These are phyloP conservation scores for Thunnus maccoyii DNA, from an alignment of 2,113 vertebrate species.

Conservation along the genomic window DNA sequence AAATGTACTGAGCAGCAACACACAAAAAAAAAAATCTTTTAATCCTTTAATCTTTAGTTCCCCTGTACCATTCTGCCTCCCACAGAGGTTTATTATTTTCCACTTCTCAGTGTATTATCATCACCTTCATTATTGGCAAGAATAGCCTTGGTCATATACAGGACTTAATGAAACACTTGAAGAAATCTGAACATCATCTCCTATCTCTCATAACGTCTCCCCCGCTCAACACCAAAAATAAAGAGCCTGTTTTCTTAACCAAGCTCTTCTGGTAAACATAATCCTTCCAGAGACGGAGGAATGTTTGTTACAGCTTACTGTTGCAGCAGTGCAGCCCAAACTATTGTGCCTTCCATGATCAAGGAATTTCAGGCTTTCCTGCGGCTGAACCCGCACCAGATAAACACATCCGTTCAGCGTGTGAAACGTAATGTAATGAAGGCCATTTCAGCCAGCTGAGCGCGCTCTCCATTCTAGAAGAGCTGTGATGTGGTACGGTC, in stretches of 20 bases:
- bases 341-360: not conserved
- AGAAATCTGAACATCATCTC: constrained; percentile 29
- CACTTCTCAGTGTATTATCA: constrained; percentile 35
- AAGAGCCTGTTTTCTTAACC: constrained; percentile 9
- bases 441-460: constrained; percentile 41
- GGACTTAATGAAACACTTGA: constrained; percentile 53
- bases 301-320: constrained; percentile 3
- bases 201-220: constrained; percentile 3
- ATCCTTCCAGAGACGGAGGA: constrained; percentile 6
- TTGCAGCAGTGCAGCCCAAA: not conserved
- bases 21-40: constrained; percentile 19
- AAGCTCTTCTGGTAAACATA: not conserved
- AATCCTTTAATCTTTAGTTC: constrained; percentile 50
- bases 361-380: constrained; percentile 6
- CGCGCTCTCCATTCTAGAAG: constrained; percentile 43
- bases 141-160: constrained; percentile 37
- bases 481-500: constrained; percentile 49
- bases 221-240: not conserved
- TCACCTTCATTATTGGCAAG: constrained; percentile 29
- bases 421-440: constrained; percentile 49
- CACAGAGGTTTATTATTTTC: constrained; percentile 54
- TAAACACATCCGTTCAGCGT: constrained; percentile 20
- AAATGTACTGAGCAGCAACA: constrained; percentile 30
- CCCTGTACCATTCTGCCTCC: constrained; percentile 16
- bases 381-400: not conserved